A percentile compares a stretch with the other conserved stretches of the same genome.
phyloP scores from a whole-genome alignment of 2,797 vertebrate species.

The Chelon labrosus region DNA sequence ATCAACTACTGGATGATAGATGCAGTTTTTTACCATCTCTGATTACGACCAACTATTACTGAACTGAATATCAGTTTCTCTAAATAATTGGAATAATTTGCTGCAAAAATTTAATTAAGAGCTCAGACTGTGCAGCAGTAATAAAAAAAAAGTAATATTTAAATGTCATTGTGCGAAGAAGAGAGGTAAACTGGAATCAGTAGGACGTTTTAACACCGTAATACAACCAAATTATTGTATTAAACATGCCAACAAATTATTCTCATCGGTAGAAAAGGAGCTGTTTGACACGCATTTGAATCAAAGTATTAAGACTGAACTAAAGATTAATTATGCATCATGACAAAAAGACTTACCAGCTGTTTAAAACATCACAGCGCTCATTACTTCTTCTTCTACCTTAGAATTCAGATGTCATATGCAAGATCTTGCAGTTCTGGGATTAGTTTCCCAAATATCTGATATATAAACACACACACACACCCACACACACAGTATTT shows the following conservation, averaged over 20 bases:
- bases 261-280: too few relatives aligned
- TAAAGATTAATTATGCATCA: neutral
- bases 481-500: neutral
- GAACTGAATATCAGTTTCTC: conserved; percentile 27
- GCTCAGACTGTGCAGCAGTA: too few relatives aligned
- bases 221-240: too few relatives aligned
- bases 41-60: conserved; percentile 21
- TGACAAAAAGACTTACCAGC: neutral
- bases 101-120: too few relatives aligned
- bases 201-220: too few relatives aligned
- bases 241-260: too few relatives aligned
- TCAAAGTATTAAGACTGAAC: too few relatives aligned
- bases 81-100: conserved; percentile 13
- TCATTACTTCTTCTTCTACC: neutral
- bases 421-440: conserved; percentile 1
- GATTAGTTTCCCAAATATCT: conserved; percentile 22
- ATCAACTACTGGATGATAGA: conserved; percentile 15
- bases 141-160: too few relatives aligned
- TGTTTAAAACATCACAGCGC: conserved; percentile 14
- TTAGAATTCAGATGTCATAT: conserved; percentile 24
- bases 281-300: too few relatives aligned
- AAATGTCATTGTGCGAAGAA: too few relatives aligned
- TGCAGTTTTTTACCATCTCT: conserved; percentile 10
- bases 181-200: too few relatives aligned
- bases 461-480: too few relatives aligned